Evolutionary conservation across 2,888 invertebrate species (phyloP), one percentile per base, ranked within the genome.

Genomic region (Odontomyia ornata): DNA sequence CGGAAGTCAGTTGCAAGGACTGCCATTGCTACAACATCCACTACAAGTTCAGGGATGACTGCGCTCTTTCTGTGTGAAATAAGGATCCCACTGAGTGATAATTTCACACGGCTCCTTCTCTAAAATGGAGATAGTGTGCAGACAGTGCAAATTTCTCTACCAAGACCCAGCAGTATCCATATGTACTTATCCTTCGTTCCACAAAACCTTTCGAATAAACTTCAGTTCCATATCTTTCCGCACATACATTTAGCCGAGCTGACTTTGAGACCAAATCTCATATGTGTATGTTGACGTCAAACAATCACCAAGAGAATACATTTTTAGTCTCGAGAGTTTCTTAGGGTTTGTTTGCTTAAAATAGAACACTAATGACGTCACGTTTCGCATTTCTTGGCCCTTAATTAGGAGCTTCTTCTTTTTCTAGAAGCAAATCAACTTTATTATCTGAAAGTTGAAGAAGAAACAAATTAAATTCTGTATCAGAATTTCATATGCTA

Each of bases 281-380:
- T 60, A 62, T 75, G 62, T 72, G 52, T 76, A 62, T 30, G 76
- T 56, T 64, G 57, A 64, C 73, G 76, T 46, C 67, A 60, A 56
- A 67, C 64, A 57, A 52, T 57, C 67, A 56, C 76, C 57, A 36
- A 46, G 76, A 73, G 21, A 76, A 75, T 77, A 69, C 52, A 4
- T 5, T 43, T 18, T 21, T 5, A 27, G 21, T 56, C 57, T 36
- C 60, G 27, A 13, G 73, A 57, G 73, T 30, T n/a, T 56, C 28
- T 21, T 13, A 13, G 9, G 11, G 13, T 56, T 72, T 56, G 52
- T 36, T 75, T 78, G 69, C 71, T 25, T 64, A n/a, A 69, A 77
- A 78, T 62, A 69, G 75, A 77, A 71, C 71, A 75, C 77, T 78
- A 78, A 78, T 78, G 78, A 75, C 77, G 77, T 78, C 78, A 78